Conservation (phyloP, 2,888 invertebrate genomes). For the Helobdella robusta region DNA sequence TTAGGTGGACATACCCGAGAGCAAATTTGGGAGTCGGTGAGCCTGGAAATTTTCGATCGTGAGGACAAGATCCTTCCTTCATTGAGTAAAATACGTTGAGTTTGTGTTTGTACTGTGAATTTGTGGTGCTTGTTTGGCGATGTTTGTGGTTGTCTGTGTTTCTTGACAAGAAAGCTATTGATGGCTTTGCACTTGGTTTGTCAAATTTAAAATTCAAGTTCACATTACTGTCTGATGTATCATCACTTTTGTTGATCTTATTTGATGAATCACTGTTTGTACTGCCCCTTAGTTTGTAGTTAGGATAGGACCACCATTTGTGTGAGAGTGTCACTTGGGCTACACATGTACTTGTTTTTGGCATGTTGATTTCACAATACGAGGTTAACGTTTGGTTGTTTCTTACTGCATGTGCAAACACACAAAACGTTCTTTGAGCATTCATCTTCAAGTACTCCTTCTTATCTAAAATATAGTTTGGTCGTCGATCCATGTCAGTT, state of each 20-base stretch:
- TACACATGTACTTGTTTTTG: not conserved
- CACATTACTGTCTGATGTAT: not conserved
- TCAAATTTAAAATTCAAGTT: too few relatives aligned
- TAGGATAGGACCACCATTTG: slow-evolving; percentile 7
- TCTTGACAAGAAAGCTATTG: too few relatives aligned
- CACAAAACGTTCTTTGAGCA: slow-evolving; percentile 3
- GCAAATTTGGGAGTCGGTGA: not conserved
- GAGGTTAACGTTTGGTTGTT: slow-evolving; percentile 9
- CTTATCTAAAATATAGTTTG: not conserved
- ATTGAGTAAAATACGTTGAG: slow-evolving; percentile 1
- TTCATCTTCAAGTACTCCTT: not conserved
- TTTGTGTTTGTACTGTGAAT: too few relatives aligned
- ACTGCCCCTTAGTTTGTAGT: too few relatives aligned
- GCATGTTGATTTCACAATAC: slow-evolving; percentile 11
- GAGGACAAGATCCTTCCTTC: not conserved
- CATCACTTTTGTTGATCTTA: slow-evolving; percentile 10
- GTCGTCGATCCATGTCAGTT: not conserved
- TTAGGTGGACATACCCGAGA: not conserved
- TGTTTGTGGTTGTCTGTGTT: too few relatives aligned
- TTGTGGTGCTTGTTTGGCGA: too few relatives aligned
- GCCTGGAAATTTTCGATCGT: not conserved
- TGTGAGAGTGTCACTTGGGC: slow-evolving; percentile 2
- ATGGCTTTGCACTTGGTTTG: too few relatives aligned
- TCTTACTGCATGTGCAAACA: slow-evolving; percentile 13
- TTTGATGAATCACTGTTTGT: too few relatives aligned